Evolutionary conservation across 2,797 vertebrate genomes (phyloP), one percentile per base, ranked within the genome.

Genomic region (Jordanella pulchra): DNA sequence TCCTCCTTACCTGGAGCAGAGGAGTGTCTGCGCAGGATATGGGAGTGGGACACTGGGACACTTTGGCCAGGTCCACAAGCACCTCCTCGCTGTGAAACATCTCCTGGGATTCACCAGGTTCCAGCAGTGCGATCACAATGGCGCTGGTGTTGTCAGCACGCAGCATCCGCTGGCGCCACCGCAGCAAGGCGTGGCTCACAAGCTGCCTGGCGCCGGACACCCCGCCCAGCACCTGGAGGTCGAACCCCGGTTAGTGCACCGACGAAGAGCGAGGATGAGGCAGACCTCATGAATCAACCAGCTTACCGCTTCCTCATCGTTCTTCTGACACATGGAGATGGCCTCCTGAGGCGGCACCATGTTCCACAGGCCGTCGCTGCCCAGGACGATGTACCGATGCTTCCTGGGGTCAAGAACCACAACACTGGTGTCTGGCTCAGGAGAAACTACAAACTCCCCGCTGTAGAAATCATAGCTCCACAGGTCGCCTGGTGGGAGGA

Each of bases 391-490:
- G 81, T 97, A 98, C 65, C 94, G 96, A 90, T 99, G 97, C 76
- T 95, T 96, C 71, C 93, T 95, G 47, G 96, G 96, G 78, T 99
- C 96, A 0, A 99, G 94, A 2, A 93, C 95, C 69, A 98, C 95
- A 25, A 99, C 97, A 0, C 96, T 96, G 10, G 97, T 99, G 90
- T 99, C 97, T 1, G 97, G 97, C 81, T 98, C 97, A 0, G 97
- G 97, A 25, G 97, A 99, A 60, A 99, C 97, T 4, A 99, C 97
- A 89, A 99, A 99, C 73, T 99, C 95, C 23, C 97, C 97, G 0
- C 96, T 98, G 93, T 97, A 98, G 93, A 99, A 99, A 90, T 99
- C 97, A 0, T 99, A 99, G 87, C 97, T 99, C 96, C 96, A 99
- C 68, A 98, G 92, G 79, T 98, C 96, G 42, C 96, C 97, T 98